Evolutionary conservation across 2,888 invertebrate species (phyloP).

Genomic region (Carpatolechia fugitivella): DNA sequence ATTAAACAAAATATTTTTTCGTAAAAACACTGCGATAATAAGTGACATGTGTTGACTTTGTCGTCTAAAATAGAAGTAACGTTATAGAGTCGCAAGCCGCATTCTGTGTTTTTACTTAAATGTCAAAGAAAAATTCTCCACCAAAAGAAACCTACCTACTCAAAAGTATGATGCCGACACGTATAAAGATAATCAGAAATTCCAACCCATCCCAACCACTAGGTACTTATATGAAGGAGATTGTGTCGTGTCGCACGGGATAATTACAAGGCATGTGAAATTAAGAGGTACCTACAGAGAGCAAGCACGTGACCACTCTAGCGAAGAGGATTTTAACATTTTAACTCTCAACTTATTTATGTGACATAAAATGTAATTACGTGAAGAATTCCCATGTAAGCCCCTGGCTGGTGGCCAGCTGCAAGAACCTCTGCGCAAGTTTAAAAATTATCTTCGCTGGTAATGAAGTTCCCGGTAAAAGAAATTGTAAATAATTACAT

Average conservation of each 20-base stretch:
- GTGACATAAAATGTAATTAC: constrained; percentile 47
- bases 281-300: constrained; percentile 13
- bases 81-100: too few relatives aligned
- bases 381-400: constrained; percentile 45
- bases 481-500: background rate
- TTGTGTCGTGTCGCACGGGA: background rate
- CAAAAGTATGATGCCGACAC: too few relatives aligned
- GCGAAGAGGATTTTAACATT: constrained; percentile 36
- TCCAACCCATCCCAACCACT: too few relatives aligned
- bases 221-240: too few relatives aligned
- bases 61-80: too few relatives aligned
- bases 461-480: constrained; percentile 3
- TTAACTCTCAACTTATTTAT: constrained; percentile 39
- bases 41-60: too few relatives aligned
- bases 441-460: constrained; percentile 28
- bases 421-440: constrained; percentile 23
- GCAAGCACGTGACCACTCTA: constrained; percentile 18
- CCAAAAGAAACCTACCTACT: too few relatives aligned
- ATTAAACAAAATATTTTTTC: too few relatives aligned
- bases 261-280: background rate
- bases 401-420: constrained; percentile 44
- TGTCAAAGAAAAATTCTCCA: too few relatives aligned
- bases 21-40: too few relatives aligned
- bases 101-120: too few relatives aligned
- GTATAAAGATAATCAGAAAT: too few relatives aligned